Conservation (phyloP, 37 sponge, comb jelly and placozoan species). For the Crambe crambe region DNA sequence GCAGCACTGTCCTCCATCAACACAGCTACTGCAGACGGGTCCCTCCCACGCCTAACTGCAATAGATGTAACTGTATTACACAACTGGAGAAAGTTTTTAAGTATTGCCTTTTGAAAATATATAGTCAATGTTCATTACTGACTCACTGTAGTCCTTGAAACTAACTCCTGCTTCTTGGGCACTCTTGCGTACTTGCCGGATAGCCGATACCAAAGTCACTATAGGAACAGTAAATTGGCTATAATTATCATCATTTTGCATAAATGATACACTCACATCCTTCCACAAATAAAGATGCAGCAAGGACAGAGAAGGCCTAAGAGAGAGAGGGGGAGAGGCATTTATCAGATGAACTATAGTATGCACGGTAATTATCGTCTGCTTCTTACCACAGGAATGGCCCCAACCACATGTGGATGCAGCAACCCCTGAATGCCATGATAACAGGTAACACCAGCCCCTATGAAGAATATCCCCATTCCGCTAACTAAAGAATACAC, state of each 20-base stretch:
- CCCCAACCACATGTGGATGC: slow-evolving; percentile 78
- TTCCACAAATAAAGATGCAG: slow-evolving; percentile 82
- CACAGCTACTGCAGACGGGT: slow-evolving; percentile 97
- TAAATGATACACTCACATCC: slow-evolving; percentile 80
- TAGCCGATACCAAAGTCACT: slow-evolving; percentile 81
- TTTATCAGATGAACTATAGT: not conserved
- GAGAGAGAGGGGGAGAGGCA: not conserved
- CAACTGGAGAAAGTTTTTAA: not conserved
- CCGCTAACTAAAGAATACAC: slow-evolving; percentile 98
- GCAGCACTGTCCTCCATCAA: slow-evolving; percentile 99
- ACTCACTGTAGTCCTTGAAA: slow-evolving; percentile 87
- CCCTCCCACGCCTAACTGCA: slow-evolving; percentile 87
- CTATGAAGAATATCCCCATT: slow-evolving; percentile 96
- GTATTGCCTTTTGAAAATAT: not conserved
- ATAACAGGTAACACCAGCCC: slow-evolving; percentile 90
- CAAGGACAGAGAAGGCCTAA: slow-evolving; percentile 83
- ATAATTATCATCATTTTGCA: too few species aligned
- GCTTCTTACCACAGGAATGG: slow-evolving; percentile 72
- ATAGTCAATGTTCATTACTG: not conserved
- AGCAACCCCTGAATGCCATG: slow-evolving; percentile 87
- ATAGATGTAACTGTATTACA: not conserved
- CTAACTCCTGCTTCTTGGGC: slow-evolving; percentile 69
- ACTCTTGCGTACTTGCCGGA: slow-evolving; percentile 81
- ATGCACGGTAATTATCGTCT: not conserved
- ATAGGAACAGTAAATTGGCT: not conserved